These are phyloP conservation scores for Pygoscelis adeliae DNA, from an alignment of 2,113 vertebrate genomes.

Conservation along the genomic window DNA sequence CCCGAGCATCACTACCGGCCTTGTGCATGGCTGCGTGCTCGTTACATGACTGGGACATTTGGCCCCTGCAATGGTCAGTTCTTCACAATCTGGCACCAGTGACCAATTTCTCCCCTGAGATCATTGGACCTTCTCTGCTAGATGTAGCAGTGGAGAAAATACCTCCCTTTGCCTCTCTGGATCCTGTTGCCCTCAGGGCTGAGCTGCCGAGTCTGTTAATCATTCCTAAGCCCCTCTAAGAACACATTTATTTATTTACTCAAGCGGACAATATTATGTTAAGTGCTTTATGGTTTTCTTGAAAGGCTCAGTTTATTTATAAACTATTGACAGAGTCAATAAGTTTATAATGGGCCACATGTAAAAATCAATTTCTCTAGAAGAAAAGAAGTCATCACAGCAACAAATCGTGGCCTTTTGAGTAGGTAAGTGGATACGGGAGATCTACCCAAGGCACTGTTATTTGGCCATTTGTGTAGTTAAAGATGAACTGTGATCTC, in stretches of 20 bases:
- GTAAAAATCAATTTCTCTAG: conserved; percentile 70
- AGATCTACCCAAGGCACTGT: not conserved
- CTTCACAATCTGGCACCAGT: not conserved
- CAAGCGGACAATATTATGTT: conserved; percentile 57
- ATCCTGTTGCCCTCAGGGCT: not conserved
- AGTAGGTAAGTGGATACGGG: not conserved
- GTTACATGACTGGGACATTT: not conserved
- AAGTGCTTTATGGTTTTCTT: conserved; percentile 61
- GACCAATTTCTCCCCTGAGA: not conserved
- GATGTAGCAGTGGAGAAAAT: not conserved
- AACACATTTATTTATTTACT: conserved; percentile 67
- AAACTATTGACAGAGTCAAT: conserved; percentile 64
- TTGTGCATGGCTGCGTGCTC: not conserved
- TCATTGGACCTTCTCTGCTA: not conserved
- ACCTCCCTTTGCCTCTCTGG: not conserved
- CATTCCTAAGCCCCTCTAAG: conserved; percentile 12
- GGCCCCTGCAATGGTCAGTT: not conserved
- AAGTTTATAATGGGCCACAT: conserved; percentile 68
- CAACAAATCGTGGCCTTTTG: not conserved
- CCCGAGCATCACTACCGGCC: not conserved
- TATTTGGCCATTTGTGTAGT: not conserved
- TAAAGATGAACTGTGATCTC: not conserved
- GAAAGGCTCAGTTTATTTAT: conserved; percentile 63
- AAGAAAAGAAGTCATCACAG: conserved; percentile 36
- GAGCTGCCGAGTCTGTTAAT: conserved; percentile 1